Percentiles rank a stretch among this genome's conserved stretches.
These are phyloP conservation scores for Ophiothrix spiculata DNA, from an alignment of 35 echinoderm and acorn worm genomes.

Conservation along the genomic window DNA sequence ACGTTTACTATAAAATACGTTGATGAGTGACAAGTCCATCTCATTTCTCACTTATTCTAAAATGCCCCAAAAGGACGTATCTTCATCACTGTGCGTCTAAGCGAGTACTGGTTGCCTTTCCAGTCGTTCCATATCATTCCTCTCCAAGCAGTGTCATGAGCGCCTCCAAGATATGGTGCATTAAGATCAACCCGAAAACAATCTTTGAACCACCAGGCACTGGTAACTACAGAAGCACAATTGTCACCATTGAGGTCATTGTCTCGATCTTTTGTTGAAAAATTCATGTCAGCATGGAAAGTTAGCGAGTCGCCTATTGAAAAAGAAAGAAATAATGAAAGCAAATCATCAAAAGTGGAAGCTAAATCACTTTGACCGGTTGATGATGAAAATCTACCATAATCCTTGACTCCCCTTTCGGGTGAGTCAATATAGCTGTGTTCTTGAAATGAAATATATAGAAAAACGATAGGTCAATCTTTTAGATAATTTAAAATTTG, in stretches of 20 bases:
- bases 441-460: background rate
- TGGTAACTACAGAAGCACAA: slow-evolving; percentile 19
- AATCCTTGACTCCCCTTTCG: background rate
- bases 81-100: slow-evolving; percentile 47
- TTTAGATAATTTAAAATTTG: too few relatives aligned
- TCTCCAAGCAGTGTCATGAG: slow-evolving; percentile 12
- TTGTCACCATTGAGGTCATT: slow-evolving; percentile 27
- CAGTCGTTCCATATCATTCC: slow-evolving; percentile 45
- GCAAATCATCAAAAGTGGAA: background rate
- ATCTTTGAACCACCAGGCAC: slow-evolving; percentile 53
- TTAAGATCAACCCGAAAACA: slow-evolving; percentile 32
- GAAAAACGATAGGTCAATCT: too few relatives aligned
- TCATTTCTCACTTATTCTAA: too few relatives aligned
- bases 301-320: slow-evolving; percentile 36
- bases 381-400: background rate
- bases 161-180: slow-evolving; percentile 28
- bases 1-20: too few relatives aligned
- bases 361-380: background rate
- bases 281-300: slow-evolving; percentile 1
- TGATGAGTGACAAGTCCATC: too few relatives aligned
- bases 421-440: background rate
- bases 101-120: slow-evolving; percentile 40
- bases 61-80: slow-evolving; percentile 28
- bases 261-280: slow-evolving; percentile 49
- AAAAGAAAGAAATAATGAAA: background rate